Base-by-base conservation (phyloP, 2,113 vertebrate genomes). In the Grus americana region DNA sequence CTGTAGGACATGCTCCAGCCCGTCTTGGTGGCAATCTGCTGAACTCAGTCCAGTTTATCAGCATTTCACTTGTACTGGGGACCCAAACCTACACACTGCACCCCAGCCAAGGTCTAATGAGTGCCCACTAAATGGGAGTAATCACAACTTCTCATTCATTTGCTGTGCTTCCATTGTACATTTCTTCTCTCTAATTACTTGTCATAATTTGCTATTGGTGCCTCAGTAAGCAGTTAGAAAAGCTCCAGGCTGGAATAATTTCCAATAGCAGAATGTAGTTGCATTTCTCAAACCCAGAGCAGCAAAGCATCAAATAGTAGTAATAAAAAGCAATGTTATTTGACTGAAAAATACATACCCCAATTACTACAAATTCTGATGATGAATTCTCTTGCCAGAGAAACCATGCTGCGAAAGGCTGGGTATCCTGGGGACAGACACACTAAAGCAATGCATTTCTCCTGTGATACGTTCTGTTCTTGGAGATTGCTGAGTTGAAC, bases 401-500 rank as follows among this genome's bases (percentile, higher is more conserved):
- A 70, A 93, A 58, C 66, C 89, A 38, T 4, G 1, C 92, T 63
- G 91, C 2, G 10, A 84, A 74, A 59, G 65, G 58, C 76, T 85
- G 86, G 76, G 42, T 68, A 5, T 95, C 90, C 84, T 90, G 93
- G 91, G 92, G 84, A 95, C 91, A 92, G 62, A 14, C 70, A 17
- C 67, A 29, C 71, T 71, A 24, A 71, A 82, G 87, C 83, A 87
- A 79, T 7, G 23, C 32, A 17, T 65, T 87, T 91, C 91, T 88
- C 82, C 58, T 79, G 50, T 58, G 85, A 88, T 50, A 58, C 12
- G 1, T 46, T 74, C 88, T 71, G 79, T 66, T 93, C 93, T 86
- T 88, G 71, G 81, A 86, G 89, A 50, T 71, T 75, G 92, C 52
- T 27, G 87, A 88, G 92, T 91, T 94, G 88, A 96, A 92, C 92